These are phyloP conservation scores for Schizopygopsis malacanthus DNA, from an alignment of 2,797 vertebrate species.

Conservation along the genomic window DNA sequence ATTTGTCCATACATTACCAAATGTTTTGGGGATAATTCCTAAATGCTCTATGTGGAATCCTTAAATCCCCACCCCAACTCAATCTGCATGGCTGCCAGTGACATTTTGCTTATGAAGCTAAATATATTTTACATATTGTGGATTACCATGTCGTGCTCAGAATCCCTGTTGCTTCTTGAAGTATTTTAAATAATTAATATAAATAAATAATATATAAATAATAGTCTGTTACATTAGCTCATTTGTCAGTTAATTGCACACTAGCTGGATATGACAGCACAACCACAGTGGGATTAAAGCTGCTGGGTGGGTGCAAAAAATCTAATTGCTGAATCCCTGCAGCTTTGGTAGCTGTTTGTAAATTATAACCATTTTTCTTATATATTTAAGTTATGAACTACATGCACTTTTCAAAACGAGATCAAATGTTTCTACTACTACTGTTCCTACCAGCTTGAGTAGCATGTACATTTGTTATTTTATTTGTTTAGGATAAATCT, in stretches of 20 bases:
- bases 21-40: constrained; percentile 37
- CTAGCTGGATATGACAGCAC: neutral
- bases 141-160: neutral
- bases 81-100: constrained; percentile 2
- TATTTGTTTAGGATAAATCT: neutral
- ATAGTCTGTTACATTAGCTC: neutral
- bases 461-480: neutral
- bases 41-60: constrained; percentile 11
- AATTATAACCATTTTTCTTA: neutral
- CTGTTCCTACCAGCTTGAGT: neutral
- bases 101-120: constrained; percentile 3
- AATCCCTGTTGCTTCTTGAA: neutral
- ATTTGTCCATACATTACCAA: constrained; percentile 29
- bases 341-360: neutral
- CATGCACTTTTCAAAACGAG: neutral
- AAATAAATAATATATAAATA: neutral
- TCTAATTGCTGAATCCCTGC: neutral
- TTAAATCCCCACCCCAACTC: constrained; percentile 1
- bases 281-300: neutral
- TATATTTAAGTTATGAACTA: neutral
- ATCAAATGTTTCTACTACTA: neutral
- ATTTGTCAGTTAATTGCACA: neutral
- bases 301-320: neutral
- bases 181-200: neutral
- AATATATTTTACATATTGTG: constrained; percentile 12